Evolutionary conservation across 2,888 invertebrate species (phyloP), one percentile per base, ranked within the genome.

Genomic region (Athetis lepigone): DNA sequence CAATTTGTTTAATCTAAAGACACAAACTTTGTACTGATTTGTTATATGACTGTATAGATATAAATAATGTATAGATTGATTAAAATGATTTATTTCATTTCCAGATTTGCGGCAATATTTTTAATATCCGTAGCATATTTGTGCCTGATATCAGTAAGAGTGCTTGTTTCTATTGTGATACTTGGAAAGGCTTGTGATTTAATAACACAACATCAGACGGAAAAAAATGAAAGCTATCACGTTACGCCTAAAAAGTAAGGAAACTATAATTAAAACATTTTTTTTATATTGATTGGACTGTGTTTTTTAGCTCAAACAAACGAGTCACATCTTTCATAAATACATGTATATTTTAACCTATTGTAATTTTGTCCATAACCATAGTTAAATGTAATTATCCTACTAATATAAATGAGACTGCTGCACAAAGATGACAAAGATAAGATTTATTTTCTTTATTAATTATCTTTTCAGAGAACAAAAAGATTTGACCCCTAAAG

Each of bases 171-270:
- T 67, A 96, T 99, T 54, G 96, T 99, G 23, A 97, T 99, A 52
- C 95, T 99, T 70, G 99, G 99, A 3, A 97, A 97, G 88, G 99
- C 99, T 0, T 98, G 98, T 83, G 97, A 98, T 83, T 95, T 98
- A 72, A 99, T 99, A 82, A 95, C 97, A 40, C 96, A 97, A 75
- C 97, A 98, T 85, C 96, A 96, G 89, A 94, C 87, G 78, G 95
- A 93, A 80, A 96, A 88, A 88, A 92, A 85, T 68, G 96, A 96
- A 2, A 95, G 92, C 66, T 92, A 92, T 55, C 92, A 93, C 55
- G 83, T 89, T 19, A 95, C 89, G 75, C 95, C 89, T 62, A 95
- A 92, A 85, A 93, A 88, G 95, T 95, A 87, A 84, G 80, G 39
- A 59, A 37, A 36, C 8, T 40, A 9, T 19, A n/a, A 33, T 39